Percentiles rank a stretch among this genome's conserved stretches.
phyloP scores from a whole-genome alignment of 2,888 invertebrate species.

The Apodemia hepburni region DNA sequence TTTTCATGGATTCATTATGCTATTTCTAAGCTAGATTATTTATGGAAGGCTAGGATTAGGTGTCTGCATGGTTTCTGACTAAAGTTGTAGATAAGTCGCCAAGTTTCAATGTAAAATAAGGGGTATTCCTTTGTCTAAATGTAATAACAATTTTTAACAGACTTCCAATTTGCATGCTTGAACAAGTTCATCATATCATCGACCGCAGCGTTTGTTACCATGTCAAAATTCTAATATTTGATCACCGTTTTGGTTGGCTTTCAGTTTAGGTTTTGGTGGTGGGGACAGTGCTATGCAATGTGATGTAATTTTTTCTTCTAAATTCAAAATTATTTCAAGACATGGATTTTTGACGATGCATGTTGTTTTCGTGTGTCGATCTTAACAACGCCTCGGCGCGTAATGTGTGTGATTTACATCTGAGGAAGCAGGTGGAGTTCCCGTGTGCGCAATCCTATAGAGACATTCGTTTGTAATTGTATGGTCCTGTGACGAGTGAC shows the following conservation, averaged over 20 bases:
- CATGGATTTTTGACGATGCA: slow-evolving; percentile 42
- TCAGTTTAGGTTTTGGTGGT: slow-evolving; percentile 48
- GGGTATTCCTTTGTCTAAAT: slow-evolving; percentile 44
- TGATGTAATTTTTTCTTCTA: slow-evolving; percentile 28
- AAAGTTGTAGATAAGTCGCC: slow-evolving; percentile 35
- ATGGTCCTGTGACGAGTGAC: slow-evolving; percentile 54
- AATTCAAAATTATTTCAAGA: slow-evolving; percentile 31
- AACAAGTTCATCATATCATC: slow-evolving; percentile 41
- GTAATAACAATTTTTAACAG: slow-evolving; percentile 63
- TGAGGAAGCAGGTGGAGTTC: slow-evolving; percentile 33
- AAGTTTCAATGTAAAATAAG: slow-evolving; percentile 18
- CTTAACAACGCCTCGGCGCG: slow-evolving; percentile 32
- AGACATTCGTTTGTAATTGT: slow-evolving; percentile 48
- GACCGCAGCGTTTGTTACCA: slow-evolving; percentile 26
- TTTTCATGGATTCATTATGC: slow-evolving; percentile 63
- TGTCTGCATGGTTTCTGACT: slow-evolving; percentile 59
- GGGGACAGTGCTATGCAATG: slow-evolving; percentile 35
- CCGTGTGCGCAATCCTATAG: slow-evolving; percentile 40
- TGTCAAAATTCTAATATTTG: slow-evolving; percentile 30
- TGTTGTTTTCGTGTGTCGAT: slow-evolving; percentile 45
- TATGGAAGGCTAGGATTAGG: slow-evolving; percentile 59
- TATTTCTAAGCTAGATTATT: slow-evolving; percentile 66
- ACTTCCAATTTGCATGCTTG: slow-evolving; percentile 52
- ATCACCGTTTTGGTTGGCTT: slow-evolving; percentile 41
- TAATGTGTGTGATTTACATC: slow-evolving; percentile 38